Evolutionary conservation across 2,113 vertebrate genomes (phyloP).

Genomic region (Neodon shergylaensis): DNA sequence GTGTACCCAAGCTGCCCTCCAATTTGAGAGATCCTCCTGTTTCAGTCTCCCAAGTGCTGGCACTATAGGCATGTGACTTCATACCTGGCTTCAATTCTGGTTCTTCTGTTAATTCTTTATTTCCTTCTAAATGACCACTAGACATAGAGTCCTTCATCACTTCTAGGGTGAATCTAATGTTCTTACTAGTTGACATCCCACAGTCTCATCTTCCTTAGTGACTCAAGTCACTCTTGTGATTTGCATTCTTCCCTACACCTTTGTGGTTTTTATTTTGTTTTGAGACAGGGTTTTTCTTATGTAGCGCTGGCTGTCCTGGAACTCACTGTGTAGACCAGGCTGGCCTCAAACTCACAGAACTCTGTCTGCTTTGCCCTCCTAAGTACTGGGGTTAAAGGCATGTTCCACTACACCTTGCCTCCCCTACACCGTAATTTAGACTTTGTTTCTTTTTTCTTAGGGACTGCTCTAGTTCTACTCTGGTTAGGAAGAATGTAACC

Average conservation of each 20-base stretch:
- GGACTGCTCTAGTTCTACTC: not conserved
- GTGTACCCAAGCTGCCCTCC: not conserved
- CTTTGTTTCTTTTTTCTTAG: not conserved
- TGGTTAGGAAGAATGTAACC: slow-evolving; percentile 10
- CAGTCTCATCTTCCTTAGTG: slow-evolving; percentile 13
- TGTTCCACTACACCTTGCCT: not conserved
- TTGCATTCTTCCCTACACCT: slow-evolving; percentile 21
- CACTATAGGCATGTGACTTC: not conserved
- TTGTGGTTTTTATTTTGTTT: not conserved
- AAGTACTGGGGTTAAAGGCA: not conserved
- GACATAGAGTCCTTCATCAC: not conserved
- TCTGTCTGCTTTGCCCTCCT: not conserved
- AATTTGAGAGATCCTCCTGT: not conserved
- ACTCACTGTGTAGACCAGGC: not conserved
- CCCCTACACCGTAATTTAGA: not conserved
- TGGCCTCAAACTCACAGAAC: not conserved
- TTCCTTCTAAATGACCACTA: not conserved
- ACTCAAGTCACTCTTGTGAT: not conserved
- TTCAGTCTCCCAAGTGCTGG: not conserved
- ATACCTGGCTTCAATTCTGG: not conserved
- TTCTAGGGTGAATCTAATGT: not conserved
- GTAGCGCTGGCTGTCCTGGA: not conserved
- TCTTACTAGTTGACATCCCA: not conserved
- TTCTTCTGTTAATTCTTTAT: slow-evolving; percentile 2
- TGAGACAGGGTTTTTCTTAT: not conserved